Base-by-base conservation (phyloP, 2,797 vertebrate genomes). In the Anisognathus igniventris region DNA sequence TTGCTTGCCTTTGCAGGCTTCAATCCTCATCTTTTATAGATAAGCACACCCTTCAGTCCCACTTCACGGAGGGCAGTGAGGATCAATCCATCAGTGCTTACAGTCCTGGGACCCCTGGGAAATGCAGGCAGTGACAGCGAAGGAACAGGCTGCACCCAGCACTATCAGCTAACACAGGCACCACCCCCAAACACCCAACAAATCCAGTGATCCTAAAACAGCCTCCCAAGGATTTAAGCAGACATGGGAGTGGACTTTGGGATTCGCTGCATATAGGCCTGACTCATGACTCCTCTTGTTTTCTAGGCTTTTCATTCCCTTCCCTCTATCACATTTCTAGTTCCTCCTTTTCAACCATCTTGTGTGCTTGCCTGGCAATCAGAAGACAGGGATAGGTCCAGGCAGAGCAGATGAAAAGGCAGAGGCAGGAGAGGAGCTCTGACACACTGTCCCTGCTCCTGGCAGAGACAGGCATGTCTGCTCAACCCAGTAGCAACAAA, bases 401-500 rank as follows among this genome's bases (percentile, higher is more conserved):
- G 88, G 58, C 58, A 40, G 58, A 28, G 71, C 73, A 72, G 87
- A 95, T 75, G 44, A 86, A 91, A 93, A 66, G 87, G 70, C 78
- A 92, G 24, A 54, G 61, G 76, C 86, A 66, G 47, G 37, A 56
- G n/a, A 33, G 58, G 64, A 44, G 62, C 76, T 93, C 67, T 31
- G 65, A 89, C 44, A 71, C 85, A 39, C 65, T 50, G 22, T 45
- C 72, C 8, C 15, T 14, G 37, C 75, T 82, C 86, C 86, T 70
- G 35, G 80, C 79, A 82, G 86, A 72, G 44, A 70, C 33, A 57
- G 7, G 4, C 3, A 2, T 13, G 54, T 76, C 92, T 88, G 67
- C 71, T 96, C 88, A 44, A 72, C 47, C 78, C 60, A 27, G 85
- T 44, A 60, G 74, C 50, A 82, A 96, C 78, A 74, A 92, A 92